Percentiles rank a stretch among this genome's conserved stretches.
These are phyloP conservation scores for Merluccius polli DNA, from an alignment of 2,797 vertebrate genomes.

Conservation along the genomic window DNA sequence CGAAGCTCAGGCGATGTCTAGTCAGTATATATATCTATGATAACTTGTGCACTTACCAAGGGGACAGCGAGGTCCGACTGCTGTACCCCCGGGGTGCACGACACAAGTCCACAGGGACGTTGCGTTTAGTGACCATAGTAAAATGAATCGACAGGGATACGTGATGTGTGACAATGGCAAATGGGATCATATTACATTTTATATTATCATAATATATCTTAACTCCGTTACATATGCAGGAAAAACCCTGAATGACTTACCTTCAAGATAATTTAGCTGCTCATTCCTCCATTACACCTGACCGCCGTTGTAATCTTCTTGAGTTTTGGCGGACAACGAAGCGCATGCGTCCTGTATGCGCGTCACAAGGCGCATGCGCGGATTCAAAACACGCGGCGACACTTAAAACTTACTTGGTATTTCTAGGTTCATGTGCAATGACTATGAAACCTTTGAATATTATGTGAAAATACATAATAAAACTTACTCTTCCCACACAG, in stretches of 20 bases:
- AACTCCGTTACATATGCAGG: slow-evolving; percentile 1
- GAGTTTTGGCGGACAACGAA: slow-evolving; percentile 3
- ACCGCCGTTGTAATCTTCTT: not conserved
- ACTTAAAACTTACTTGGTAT: slow-evolving; percentile 7
- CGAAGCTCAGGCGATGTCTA: too few relatives aligned
- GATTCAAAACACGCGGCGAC: not conserved
- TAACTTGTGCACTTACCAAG: too few relatives aligned
- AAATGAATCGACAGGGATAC: not conserved
- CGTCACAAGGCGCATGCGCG: slow-evolving; percentile 3
- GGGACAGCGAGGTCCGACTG: too few relatives aligned
- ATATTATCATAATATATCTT: not conserved
- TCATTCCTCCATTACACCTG: slow-evolving; percentile 1
- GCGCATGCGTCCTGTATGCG: slow-evolving; percentile 4
- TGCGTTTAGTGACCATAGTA: too few relatives aligned
- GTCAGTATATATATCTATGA: too few relatives aligned
- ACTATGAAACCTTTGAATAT: slow-evolving; percentile 19
- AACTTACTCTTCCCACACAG: slow-evolving; percentile 24
- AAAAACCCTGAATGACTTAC: slow-evolving; percentile 5
- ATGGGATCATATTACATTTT: not conserved
- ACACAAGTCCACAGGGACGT: too few relatives aligned
- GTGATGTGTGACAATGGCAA: not conserved
- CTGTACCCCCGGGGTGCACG: too few relatives aligned
- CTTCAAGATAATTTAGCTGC: slow-evolving; percentile 1
- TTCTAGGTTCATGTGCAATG: slow-evolving; percentile 17
- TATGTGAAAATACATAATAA: slow-evolving; percentile 21